Evolutionary conservation across 35 echinoderm and acorn worm genomes (phyloP).

Genomic region (Acanthaster planci): DNA sequence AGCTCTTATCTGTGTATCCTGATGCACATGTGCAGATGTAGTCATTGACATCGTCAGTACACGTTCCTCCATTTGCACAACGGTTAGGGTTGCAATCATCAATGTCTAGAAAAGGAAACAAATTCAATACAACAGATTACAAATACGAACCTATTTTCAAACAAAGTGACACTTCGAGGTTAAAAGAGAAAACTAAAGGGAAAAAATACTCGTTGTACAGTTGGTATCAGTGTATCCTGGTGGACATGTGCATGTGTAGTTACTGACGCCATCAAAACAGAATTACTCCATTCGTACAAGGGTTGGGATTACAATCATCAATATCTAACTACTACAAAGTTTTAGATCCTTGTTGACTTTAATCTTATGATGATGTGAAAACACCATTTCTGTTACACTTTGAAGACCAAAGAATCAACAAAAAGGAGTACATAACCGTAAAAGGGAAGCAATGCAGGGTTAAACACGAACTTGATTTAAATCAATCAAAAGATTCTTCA

Average conservation of each 20-base stretch:
- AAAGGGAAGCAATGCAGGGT: too few species aligned
- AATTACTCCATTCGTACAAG: conserved; percentile 69
- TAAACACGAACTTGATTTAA: not conserved
- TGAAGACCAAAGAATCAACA: too few species aligned
- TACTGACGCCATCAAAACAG: conserved; percentile 45
- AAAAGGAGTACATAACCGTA: too few species aligned
- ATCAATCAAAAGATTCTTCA: not conserved
- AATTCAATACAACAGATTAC: too few species aligned
- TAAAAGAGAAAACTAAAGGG: too few species aligned
- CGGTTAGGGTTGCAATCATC: conserved; percentile 45
- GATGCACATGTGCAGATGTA: conserved; percentile 53
- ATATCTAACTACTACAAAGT: conserved; percentile 20
- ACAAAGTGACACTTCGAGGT: too few species aligned
- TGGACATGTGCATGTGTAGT: conserved; percentile 53
- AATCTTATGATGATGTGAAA: too few species aligned
- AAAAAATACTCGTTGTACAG: conserved; percentile 66
- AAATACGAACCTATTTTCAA: too few species aligned
- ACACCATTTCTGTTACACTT: too few species aligned
- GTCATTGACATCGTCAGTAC: conserved; percentile 37
- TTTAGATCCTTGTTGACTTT: too few species aligned
- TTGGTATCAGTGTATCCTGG: conserved; percentile 52
- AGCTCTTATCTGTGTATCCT: conserved; percentile 56
- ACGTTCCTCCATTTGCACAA: conserved; percentile 68
- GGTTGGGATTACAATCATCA: conserved; percentile 41
- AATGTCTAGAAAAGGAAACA: too few species aligned